Conservation (phyloP, 1,140 invertebrate species). For the Frieseomelitta varia region DNA sequence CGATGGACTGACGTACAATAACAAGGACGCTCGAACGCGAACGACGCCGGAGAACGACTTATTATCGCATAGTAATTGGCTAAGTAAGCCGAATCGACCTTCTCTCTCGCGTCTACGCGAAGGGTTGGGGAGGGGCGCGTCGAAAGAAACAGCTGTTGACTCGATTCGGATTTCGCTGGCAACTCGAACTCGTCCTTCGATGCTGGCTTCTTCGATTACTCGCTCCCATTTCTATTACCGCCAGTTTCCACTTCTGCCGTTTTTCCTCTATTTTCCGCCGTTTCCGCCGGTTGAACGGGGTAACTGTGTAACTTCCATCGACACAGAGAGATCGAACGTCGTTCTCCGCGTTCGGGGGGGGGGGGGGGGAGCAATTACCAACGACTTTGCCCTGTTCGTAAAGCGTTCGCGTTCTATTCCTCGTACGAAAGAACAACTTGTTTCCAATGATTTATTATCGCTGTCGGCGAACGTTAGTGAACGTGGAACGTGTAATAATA, state of each 20-base stretch:
- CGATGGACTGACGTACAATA: background rate
- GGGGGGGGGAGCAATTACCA: conserved; percentile 27
- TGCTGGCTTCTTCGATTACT: conserved; percentile 15
- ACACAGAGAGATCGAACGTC: conserved; percentile 6
- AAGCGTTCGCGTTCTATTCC: background rate
- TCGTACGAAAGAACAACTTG: background rate
- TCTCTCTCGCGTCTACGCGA: background rate
- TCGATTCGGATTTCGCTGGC: background rate
- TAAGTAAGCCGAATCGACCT: background rate
- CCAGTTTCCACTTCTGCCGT: background rate
- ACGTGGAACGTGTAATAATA: too few species aligned
- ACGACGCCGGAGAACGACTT: background rate
- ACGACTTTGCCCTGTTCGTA: background rate
- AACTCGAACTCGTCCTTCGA: background rate
- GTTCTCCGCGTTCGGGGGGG: background rate
- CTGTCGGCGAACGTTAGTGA: too few species aligned
- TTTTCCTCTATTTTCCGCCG: background rate
- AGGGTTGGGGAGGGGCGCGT: too few species aligned
- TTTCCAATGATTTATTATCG: background rate
- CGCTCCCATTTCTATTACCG: background rate
- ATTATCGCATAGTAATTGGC: background rate
- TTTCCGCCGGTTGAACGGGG: background rate
- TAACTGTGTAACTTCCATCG: background rate
- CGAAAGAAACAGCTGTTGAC: background rate
- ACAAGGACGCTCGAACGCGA: background rate